phyloP scores from a whole-genome alignment of 2,888 invertebrate genomes.

The Melanophora roralis region DNA sequence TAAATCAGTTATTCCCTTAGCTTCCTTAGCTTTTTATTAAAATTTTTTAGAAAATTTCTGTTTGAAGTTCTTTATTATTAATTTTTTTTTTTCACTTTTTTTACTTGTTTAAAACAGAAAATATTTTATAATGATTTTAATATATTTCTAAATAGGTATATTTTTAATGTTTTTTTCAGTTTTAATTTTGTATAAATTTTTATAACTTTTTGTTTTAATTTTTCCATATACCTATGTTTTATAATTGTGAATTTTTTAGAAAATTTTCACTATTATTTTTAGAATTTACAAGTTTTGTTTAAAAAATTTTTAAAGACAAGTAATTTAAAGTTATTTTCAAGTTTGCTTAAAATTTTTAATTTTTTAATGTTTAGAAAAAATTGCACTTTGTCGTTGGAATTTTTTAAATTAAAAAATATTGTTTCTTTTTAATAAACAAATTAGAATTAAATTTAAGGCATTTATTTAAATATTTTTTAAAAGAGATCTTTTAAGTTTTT shows the following conservation, averaged over 20 bases:
- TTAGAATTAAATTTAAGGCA: conserved; percentile 56
- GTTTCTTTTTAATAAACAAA: conserved; percentile 5
- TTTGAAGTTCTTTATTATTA: too few relatives aligned
- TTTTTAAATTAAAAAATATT: conserved; percentile 20
- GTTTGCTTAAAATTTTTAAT: neutral
- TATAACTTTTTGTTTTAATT: neutral
- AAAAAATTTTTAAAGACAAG: conserved; percentile 60
- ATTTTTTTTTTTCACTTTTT: too few relatives aligned
- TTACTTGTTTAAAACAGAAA: too few relatives aligned
- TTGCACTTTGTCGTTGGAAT: conserved; percentile 31
- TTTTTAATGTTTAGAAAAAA: conserved; percentile 36
- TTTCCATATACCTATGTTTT: conserved; percentile 8
- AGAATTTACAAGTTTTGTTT: neutral
- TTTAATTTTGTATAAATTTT: neutral
- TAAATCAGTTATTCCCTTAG: too few relatives aligned
- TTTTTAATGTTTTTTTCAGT: neutral
- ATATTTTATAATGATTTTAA: too few relatives aligned
- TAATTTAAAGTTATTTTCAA: too few relatives aligned
- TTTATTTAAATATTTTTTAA: conserved; percentile 41
- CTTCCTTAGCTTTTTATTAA: conserved; percentile 3
- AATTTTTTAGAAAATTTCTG: conserved; percentile 62
- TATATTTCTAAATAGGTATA: too few relatives aligned
- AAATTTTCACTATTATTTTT: neutral
- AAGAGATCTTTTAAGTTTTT: conserved; percentile 36
- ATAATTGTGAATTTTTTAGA: neutral